Base-by-base conservation (phyloP, 1,140 invertebrate genomes). In the Meloidogyne floridensis region DNA sequence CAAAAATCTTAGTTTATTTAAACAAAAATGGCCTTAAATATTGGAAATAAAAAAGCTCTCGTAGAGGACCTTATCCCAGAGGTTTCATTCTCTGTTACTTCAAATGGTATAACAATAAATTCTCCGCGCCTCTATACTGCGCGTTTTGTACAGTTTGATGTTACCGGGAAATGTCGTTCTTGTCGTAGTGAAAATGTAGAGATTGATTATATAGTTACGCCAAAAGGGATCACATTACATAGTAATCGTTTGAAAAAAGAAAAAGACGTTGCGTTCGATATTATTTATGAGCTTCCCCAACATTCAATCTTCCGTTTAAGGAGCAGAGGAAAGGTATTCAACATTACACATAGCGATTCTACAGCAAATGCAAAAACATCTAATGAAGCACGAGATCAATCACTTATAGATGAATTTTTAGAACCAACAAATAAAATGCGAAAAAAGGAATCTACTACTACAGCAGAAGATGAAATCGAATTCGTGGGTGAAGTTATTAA, bases 251-350 rank as follows among this genome's bases (percentile, higher is more conserved):
- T 75, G 51, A 75, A 75, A 75, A 10, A 6, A 5, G 73, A 75
- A 75, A 75, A 75, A 10, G 18, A 54, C 10, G 73, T 75, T 5
- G 47, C 73, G 4, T 75, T 75, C 9, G 73, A 75, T 43, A 51
- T n/a, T 8, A 32, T 75, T 15, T 8, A 42, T 20, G 73, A 75
- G 32, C 32, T 75, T 7, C 73, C 73, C 0, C 4, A n/a, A 8
- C 56, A 43, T 20, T 75, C 47, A 7, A n/a, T 20, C 5, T 75
- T 75, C 20, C 73, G 18, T 9, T 51, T 75, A n/a, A 15, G 73
- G 32, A 18, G 15, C 15, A 51, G 73, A 74, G 72, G 43, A 2
- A 15, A 20, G 8, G 32, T 32, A 8, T 75, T 42, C 73, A 75
- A 75, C 8, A 8, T 75, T 9, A 51, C 18, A 15, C 18, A 43